phyloP scores from a whole-genome alignment of 2,113 vertebrate species.

The Haemorhous mexicanus region DNA sequence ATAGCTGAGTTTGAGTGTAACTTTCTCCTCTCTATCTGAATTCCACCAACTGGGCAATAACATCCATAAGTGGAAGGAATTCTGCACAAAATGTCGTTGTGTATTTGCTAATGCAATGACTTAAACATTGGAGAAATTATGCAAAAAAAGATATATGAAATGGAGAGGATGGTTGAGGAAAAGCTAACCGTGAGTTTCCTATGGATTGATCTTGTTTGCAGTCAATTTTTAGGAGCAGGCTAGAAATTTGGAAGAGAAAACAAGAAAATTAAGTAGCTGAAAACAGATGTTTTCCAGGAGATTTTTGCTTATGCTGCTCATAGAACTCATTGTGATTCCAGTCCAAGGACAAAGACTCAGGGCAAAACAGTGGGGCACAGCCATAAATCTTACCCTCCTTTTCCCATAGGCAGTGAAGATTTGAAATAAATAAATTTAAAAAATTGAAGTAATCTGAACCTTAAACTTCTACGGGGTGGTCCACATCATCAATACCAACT shows the following conservation, averaged over 20 bases:
- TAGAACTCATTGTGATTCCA: neutral
- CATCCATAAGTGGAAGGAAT: neutral
- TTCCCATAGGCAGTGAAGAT: neutral
- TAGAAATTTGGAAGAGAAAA: neutral
- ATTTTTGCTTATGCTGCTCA: neutral
- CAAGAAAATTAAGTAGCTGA: neutral
- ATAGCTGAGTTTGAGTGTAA: neutral
- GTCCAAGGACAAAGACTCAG: neutral
- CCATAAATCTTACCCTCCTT: neutral
- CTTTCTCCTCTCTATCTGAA: neutral
- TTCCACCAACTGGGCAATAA: neutral
- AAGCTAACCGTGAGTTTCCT: neutral
- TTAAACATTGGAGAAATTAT: neutral
- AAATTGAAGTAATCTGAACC: neutral
- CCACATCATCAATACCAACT: neutral
- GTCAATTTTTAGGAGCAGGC: neutral
- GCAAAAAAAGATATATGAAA: neutral
- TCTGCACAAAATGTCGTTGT: neutral
- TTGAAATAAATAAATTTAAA: neutral
- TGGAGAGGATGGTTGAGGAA: neutral
- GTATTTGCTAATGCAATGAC: neutral
- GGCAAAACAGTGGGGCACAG: neutral
- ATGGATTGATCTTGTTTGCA: neutral
- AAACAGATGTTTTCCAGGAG: neutral
- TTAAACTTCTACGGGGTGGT: neutral